Percentiles rank a stretch among this genome's conserved stretches.
Conservation (phyloP, 2,888 invertebrate genomes). For the Girardia tigrina region DNA sequence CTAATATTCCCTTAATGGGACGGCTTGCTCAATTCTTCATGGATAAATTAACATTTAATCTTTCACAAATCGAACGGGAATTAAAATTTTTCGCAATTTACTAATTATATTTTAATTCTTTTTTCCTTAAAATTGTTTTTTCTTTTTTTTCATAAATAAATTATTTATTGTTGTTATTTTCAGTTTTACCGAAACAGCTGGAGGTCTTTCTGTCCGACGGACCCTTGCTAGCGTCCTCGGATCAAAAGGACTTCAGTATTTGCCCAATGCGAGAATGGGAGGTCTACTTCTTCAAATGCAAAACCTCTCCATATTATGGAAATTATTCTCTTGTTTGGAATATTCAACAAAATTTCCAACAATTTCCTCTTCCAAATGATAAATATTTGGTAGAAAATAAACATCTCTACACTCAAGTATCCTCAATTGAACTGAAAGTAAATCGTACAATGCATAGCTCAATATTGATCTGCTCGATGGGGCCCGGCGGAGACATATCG, state of each 20-base stretch:
- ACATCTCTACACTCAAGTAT: not conserved
- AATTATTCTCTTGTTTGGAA: not conserved
- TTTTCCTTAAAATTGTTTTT: too few species aligned
- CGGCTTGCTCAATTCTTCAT: too few species aligned
- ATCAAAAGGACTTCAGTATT: conserved; percentile 13
- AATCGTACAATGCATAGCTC: not conserved
- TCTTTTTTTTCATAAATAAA: too few species aligned
- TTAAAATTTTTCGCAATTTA: too few species aligned
- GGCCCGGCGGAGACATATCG: too few species aligned
- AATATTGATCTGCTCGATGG: not conserved
- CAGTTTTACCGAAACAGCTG: not conserved
- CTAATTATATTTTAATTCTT: too few species aligned
- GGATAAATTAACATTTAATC: too few species aligned
- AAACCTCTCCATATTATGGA: not conserved
- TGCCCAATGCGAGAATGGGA: not conserved
- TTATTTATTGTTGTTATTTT: too few species aligned
- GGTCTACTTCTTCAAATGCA: not conserved
- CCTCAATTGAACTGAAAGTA: not conserved
- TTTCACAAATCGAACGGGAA: too few species aligned
- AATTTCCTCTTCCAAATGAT: not conserved
- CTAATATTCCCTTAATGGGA: too few species aligned
- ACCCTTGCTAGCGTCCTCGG: not conserved
- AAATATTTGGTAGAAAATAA: not conserved
- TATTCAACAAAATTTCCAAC: not conserved
- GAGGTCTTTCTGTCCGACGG: not conserved